Base-by-base conservation (phyloP, 2,888 invertebrate genomes). In the Tenthredo scrophulariae region DNA sequence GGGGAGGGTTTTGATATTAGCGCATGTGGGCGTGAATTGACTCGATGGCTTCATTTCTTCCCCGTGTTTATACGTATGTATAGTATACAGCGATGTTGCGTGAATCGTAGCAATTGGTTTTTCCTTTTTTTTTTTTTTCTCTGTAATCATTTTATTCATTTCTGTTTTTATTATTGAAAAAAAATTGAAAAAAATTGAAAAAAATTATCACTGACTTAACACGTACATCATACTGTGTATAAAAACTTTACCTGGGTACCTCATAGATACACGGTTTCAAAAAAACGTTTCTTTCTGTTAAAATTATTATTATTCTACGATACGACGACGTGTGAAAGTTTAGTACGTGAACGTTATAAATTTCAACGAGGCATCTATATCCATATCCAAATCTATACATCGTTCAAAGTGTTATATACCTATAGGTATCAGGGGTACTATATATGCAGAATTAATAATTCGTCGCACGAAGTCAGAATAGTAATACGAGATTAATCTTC, bases 11-110 rank as follows among this genome's bases (percentile, higher is more conserved):
- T 65, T 65, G 65, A 65, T 10, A 29, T 37, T 72, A 72, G n/a
- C 40, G 40, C 33, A 72, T 37, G 72, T 40, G 40, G 40, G 72
- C 72, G 72, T 40, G 72, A 72, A 72, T 40, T 29, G 15, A 65
- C 37, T 72, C 10, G 37, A 72, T 72, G 72, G 40, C 72, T 72
- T 72, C 40, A 72, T 72, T 72, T 72, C 72, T 40, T 65, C 33
- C 72, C 18, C 40, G 37, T 72, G 72, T 40, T 33, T 33, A n/a
- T 9, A 40, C 65, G 65, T 29, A 72, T 33, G n/a, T n/a, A n/a
- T n/a, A n/a, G n/a, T n/a, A n/a, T n/a, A n/a, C n/a, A 26, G 15
- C 40, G 40, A 37, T 37, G 72, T 72, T 1, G 37, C n/a, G 40
- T 40, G 40, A 40, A 72, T 37, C 40, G 72, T 15, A n/a, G 29